Base-by-base conservation (phyloP, 2,888 invertebrate species). In the Netelia virgata region DNA sequence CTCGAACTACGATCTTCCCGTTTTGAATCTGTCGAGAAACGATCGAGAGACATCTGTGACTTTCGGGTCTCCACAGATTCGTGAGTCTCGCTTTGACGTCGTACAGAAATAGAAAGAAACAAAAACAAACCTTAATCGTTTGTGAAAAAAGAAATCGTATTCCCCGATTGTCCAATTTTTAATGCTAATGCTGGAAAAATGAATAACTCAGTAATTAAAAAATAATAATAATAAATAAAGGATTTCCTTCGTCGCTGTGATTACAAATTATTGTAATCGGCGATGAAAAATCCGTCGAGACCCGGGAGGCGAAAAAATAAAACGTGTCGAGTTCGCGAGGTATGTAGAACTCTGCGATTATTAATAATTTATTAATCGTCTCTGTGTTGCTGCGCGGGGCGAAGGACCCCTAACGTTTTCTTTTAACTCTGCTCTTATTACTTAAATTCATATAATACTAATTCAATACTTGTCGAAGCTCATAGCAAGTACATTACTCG, bases 391-490 rank as follows among this genome's bases (percentile, higher is more conserved):
- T 78, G 75, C 77, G 66, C 75, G 70, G 43, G 14, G 28, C 84
- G 6, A 6, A 6, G 36, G 5, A 36, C 59, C 28, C 41, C 53
- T 14, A 18, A 75, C 63, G 23, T 28, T 50, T 10, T 50, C n/a
- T 80, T 82, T 78, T 82, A 87, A 57, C 72, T 78, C 53, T 57
- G 72, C 61, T 80, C 88, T 89, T 88, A 90, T 78, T 50, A 66
- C 64, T 84, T 82, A 84, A 70, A 84, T 88, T 83, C 77, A 81
- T 84, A 72, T 92, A 92, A 92, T 92, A 92, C 92, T 93, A 79
- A 93, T 90, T 91, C 91, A 92, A 92, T 93, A 93, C 92, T 92
- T 92, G 89, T 92, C 90, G 90, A 93, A 93, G 93, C 93, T 93
- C 93, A 91, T 92, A 92, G 92, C 92, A 92, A 92, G 92, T 93